Percentiles rank a stretch among this genome's conserved stretches.
Conservation (phyloP, 2,113 vertebrate genomes). For the Tychaedon coryphoeus region DNA sequence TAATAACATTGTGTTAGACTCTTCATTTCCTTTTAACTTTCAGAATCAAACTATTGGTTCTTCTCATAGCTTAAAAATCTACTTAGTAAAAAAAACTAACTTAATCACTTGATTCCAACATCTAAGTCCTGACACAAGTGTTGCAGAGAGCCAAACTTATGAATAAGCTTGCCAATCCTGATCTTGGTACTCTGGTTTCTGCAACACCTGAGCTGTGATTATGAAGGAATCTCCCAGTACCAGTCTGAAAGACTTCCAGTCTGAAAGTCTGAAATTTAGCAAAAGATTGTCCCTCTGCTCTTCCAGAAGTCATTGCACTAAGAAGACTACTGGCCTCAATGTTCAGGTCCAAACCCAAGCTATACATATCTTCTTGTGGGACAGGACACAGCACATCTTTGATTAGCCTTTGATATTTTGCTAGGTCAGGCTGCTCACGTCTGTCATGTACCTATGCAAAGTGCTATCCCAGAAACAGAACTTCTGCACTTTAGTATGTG, state of each 20-base stretch:
- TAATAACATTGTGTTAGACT: neutral
- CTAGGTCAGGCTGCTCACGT: neutral
- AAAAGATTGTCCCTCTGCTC: neutral
- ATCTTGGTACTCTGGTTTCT: neutral
- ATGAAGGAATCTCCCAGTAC: neutral
- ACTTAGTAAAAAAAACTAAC: neutral
- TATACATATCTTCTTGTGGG: fast-evolving
- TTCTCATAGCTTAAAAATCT: neutral
- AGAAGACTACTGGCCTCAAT: neutral
- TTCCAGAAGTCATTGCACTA: neutral
- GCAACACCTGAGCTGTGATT: fast-evolving
- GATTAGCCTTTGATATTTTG: neutral
- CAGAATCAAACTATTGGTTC: neutral
- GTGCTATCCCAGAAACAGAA: neutral
- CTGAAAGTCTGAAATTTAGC: neutral
- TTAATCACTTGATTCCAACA: neutral
- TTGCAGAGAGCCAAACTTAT: neutral
- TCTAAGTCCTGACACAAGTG: neutral
- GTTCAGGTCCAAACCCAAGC: neutral
- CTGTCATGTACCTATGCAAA: neutral
- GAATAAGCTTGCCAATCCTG: fast-evolving
- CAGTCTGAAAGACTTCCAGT: neutral
- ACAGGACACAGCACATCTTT: neutral
- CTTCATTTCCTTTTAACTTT: neutral
- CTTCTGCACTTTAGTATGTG: neutral